Base-by-base conservation (phyloP, 2,113 vertebrate species). In the Tor tambroides region DNA sequence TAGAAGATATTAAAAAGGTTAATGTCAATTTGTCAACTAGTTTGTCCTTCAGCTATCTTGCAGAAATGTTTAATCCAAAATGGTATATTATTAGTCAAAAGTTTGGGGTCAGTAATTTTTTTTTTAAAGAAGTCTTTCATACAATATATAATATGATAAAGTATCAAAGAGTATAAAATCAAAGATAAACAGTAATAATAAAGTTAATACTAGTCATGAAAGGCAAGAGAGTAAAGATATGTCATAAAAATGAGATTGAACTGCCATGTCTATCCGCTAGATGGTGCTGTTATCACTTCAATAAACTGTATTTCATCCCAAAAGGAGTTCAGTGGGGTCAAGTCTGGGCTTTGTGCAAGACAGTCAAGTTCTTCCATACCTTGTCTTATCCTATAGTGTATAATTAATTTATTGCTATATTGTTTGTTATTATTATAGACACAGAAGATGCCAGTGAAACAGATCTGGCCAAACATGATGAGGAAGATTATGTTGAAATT, bases 381-480 rank as follows among this genome's bases (percentile, higher is more conserved):
- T 14, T 69, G 30, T 32, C 30, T 8, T 32, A 69, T 32, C 15
- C 15, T 32, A 28, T 63, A 69, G 6, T 32, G 65, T 19, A 69
- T 69, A 17, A 26, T 46, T 75, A 0, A 75, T 76, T 15, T 49
- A n/a, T 49, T 76, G 12, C 41, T 46, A 14, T 76, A 46, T 10
- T 72, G 51, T 7, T 90, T 2, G 88, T 80, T 0, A 54, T 83
- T 69, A 11, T 87, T 84, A 74, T 90, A 99, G 98, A 99, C 92
- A 99, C 98, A 0, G 98, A 99, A 92, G 98, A 99, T 94, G 98
- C 98, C 87, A 99, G 98, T 81, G 98, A 99, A 91, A 99, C 98
- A 0, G 98, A 99, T 89, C 92, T 99, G 88, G 98, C 97, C 75
- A 99, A 99, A 88, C 98, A 99, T 0, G 97, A 99, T 32, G 98